A percentile compares a stretch with the other conserved stretches of the same genome.
phyloP scores from a whole-genome alignment of 2,797 vertebrate species.

The Tauraco hartlaubi region DNA sequence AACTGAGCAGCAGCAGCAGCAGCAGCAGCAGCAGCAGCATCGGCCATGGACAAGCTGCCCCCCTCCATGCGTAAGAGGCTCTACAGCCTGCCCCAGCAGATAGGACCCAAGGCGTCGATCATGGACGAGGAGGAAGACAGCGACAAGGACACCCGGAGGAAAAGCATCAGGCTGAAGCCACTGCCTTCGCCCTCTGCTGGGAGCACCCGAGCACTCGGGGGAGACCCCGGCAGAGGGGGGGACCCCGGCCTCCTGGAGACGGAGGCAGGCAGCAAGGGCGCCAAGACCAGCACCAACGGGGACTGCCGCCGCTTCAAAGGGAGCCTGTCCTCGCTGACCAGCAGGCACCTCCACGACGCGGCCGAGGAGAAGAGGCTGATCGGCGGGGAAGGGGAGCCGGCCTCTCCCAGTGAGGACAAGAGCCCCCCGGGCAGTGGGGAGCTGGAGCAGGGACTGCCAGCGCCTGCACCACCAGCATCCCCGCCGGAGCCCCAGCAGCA shows the following conservation, averaged over 20 bases:
- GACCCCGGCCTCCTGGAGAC: slow-evolving; percentile 87
- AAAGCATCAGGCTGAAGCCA: slow-evolving; percentile 92
- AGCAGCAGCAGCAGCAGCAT: slow-evolving; percentile 58
- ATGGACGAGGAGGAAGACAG: slow-evolving; percentile 92
- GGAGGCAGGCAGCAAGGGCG: slow-evolving; percentile 83
- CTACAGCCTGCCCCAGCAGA: slow-evolving; percentile 98
- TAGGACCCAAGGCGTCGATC: slow-evolving; percentile 92
- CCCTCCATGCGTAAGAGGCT: slow-evolving; percentile 99
- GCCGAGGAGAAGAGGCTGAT: slow-evolving; percentile 92
- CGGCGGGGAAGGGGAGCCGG: slow-evolving; percentile 83
- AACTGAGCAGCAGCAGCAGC: neutral
- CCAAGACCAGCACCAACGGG: slow-evolving; percentile 94
- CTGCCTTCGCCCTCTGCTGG: slow-evolving; percentile 86
- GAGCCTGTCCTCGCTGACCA: slow-evolving; percentile 94
- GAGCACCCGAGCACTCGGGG: slow-evolving; percentile 83
- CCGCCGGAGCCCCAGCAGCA: slow-evolving; percentile 61
- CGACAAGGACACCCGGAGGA: slow-evolving; percentile 92
- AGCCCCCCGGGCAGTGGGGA: slow-evolving; percentile 37
- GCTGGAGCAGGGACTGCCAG: slow-evolving; percentile 57
- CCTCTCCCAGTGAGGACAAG: slow-evolving; percentile 68
- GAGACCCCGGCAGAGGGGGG: slow-evolving; percentile 83
- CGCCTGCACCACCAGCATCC: neutral
- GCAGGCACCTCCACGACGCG: slow-evolving; percentile 91
- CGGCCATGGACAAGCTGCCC: slow-evolving; percentile 94
- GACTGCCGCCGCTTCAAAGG: slow-evolving; percentile 96